Evolutionary conservation across 2,113 vertebrate species (phyloP).

Genomic region (Syngnathus typhle): DNA sequence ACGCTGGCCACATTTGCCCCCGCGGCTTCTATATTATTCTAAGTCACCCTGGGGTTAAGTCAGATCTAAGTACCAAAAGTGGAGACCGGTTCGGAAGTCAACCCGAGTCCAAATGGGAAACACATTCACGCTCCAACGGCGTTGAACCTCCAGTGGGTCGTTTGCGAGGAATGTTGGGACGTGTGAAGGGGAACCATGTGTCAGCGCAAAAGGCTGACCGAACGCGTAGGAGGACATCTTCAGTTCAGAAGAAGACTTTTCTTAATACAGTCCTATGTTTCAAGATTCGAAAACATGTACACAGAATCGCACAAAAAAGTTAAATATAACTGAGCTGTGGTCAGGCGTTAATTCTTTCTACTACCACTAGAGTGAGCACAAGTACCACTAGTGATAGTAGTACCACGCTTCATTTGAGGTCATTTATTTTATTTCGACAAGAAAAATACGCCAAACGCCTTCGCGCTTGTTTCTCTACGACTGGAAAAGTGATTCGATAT

Average conservation of each 20-base stretch:
- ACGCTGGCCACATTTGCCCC: slow-evolving; percentile 10
- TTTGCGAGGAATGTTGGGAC: slow-evolving; percentile 50
- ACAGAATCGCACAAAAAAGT: too few relatives aligned
- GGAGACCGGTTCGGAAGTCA: slow-evolving; percentile 30
- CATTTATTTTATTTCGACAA: background rate
- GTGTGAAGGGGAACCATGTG: slow-evolving; percentile 54
- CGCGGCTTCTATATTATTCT: slow-evolving; percentile 25
- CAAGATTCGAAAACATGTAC: too few relatives aligned
- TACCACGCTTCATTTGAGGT: too few relatives aligned
- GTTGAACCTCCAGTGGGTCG: slow-evolving; percentile 53
- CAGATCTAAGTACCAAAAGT: slow-evolving; percentile 16
- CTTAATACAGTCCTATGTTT: too few relatives aligned
- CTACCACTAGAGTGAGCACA: too few relatives aligned
- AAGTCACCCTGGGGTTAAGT: slow-evolving; percentile 18
- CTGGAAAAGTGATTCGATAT: background rate
- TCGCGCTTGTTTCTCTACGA: background rate
- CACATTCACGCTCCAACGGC: slow-evolving; percentile 39
- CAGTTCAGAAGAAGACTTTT: slow-evolving; percentile 34
- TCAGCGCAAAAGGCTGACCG: slow-evolving; percentile 36
- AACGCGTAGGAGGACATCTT: slow-evolving; percentile 29
- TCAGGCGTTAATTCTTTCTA: too few relatives aligned
- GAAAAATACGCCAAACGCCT: background rate
- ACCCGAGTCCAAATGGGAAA: slow-evolving; percentile 44
- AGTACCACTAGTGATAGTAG: too few relatives aligned
- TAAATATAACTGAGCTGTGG: too few relatives aligned